A percentile compares a stretch with the other conserved stretches of the same genome.
These are phyloP conservation scores for Lasaia peninsularis DNA, from an alignment of 1,140 invertebrate species.

Conservation along the genomic window DNA sequence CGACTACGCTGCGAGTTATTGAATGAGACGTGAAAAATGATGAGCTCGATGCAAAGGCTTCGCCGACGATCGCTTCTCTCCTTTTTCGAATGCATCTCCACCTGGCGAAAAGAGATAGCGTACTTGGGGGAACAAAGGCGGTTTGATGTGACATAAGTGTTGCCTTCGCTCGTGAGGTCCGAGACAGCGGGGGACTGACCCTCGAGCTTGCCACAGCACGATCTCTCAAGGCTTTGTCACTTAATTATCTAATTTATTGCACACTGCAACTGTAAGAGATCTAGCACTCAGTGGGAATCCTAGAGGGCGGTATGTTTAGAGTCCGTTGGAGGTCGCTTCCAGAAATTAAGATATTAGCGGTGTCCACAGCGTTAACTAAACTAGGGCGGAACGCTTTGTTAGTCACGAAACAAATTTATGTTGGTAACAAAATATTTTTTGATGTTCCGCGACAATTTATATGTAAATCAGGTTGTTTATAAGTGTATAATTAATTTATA, in stretches of 20 bases:
- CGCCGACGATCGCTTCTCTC: slow-evolving; percentile 55
- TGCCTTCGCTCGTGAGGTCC: slow-evolving; percentile 54
- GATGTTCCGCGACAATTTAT: slow-evolving; percentile 5
- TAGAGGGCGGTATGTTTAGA: slow-evolving; percentile 61
- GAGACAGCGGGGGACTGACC: slow-evolving; percentile 51
- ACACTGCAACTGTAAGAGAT: slow-evolving; percentile 44
- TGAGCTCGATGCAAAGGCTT: slow-evolving; percentile 60
- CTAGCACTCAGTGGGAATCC: slow-evolving; percentile 46
- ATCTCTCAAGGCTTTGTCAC: slow-evolving; percentile 68
- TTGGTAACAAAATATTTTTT: not conserved
- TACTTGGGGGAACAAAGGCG: slow-evolving; percentile 67
- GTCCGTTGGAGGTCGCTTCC: slow-evolving; percentile 51
- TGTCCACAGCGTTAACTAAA: slow-evolving; percentile 29
- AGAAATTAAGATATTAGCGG: slow-evolving; percentile 68
- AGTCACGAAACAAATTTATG: slow-evolving; percentile 33
- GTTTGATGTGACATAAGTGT: slow-evolving; percentile 61
- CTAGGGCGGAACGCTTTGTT: slow-evolving; percentile 45
- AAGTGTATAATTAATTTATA: slow-evolving; percentile 1
- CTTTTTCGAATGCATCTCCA: slow-evolving; percentile 39
- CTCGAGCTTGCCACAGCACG: slow-evolving; percentile 45
- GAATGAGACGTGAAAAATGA: slow-evolving; percentile 76
- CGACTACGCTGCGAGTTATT: slow-evolving; percentile 70
- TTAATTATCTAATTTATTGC: slow-evolving; percentile 73
- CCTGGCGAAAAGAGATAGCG: slow-evolving; percentile 54
- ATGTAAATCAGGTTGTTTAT: not conserved